Evolutionary conservation across 2,888 invertebrate genomes (phyloP), one percentile per base, ranked within the genome.

Genomic region (Eumacrocentrus americanus): DNA sequence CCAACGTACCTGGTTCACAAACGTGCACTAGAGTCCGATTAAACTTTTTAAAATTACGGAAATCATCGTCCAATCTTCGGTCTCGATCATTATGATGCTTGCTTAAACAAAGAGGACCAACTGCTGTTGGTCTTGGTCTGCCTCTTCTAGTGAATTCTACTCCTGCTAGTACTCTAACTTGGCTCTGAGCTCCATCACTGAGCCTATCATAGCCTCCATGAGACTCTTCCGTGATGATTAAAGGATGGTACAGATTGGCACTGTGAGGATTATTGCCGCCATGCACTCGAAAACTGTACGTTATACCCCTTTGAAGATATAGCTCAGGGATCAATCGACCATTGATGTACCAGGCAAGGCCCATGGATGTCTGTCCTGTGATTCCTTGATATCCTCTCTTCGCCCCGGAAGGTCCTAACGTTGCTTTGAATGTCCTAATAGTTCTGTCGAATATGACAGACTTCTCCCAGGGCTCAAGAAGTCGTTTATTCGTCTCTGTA

Each of bases 181-280:
- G 87, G 64, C 86, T 86, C 75, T 90, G 88, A 38, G 90, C 90
- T 22, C 85, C 86, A 70, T 90, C 89, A 40, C 87, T 86, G 7
- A 92, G 81, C 60, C 88, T 84, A 71, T 91, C 92, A 67, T 89
- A 92, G 0, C 94, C 95, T 35, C 95, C 95, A 70, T 88, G 87
- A 0, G 90, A 87, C 75, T 93, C 94, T 74, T 91, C 90, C 0
- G 94, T 93, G 64, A 96, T 90, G 58, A 95, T 91, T 60, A 96
- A 83, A 0, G 96, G 95, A 83, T 96, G 95, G 82, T 95, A 95
- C 76, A 88, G 86, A 67, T 89, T 88, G 2, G 93, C 86, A 69
- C 91, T 90, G 79, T 94, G 92, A 38, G 94, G 94, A 83, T 95
- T 92, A 75, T 92, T 92, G 12, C 96, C 96, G 44, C 95, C 95